Base-by-base conservation (phyloP, 1,140 invertebrate genomes). In the Telenomus remus region DNA sequence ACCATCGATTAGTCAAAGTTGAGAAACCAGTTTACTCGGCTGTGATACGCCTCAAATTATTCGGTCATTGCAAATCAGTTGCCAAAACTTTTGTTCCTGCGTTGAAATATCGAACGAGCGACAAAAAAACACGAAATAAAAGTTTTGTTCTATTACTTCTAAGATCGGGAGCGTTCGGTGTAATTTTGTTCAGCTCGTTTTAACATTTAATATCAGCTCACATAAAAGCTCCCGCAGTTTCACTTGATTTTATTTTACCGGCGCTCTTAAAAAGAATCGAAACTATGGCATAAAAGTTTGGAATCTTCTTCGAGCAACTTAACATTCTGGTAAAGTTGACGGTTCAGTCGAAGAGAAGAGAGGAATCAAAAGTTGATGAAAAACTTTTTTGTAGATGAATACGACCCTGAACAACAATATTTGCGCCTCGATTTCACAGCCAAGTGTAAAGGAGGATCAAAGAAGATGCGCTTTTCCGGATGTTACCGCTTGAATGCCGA, bases 1-100 rank as follows among this genome's bases (percentile, higher is more conserved):
- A 76, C 55, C 65, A 70, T 76, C 66, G 60, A 76, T 76, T 70
- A 76, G 65, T 69, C 64, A 75, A 75, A 69, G 57, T 49, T 54
- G 53, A 53, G 64, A 59, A 64, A 72, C 69, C 68, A 71, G 68
- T 71, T 64, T 64, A 57, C 59, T 71, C 57, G 46, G 53, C 47
- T 71, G 51, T 53, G 59, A 71, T 57, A 71, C 59, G 51, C 68
- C 57, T 47, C 59, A 64, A 63, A 71, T 71, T 57, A 71, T 71
- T 63, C 63, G 51, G 68, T 63, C 44, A 71, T 63, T 71, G 63
- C 68, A 57, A 71, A 71, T 71, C 59, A 71, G 37, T 9, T 3
- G 9, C 2, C 1, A 2, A n/a, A 9, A 9, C 37, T n/a, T 9
- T 39, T 39, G 37, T 9, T 39, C 3, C 34, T 5, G 10, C n/a